Conservation (phyloP, 2,797 vertebrate genomes). For the Aulostomus chinensis region DNA sequence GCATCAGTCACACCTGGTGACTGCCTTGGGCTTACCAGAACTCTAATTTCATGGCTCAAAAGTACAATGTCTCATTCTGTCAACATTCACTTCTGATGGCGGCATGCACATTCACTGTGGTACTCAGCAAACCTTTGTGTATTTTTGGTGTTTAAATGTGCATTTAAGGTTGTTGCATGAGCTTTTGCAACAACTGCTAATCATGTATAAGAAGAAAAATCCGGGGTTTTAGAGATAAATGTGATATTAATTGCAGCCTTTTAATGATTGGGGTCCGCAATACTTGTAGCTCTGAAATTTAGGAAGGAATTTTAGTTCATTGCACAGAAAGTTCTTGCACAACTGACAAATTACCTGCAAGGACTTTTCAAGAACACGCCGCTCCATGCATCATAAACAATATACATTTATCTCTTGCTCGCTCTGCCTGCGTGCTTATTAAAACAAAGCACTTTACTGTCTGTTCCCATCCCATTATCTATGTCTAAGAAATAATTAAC, state of each 20-base stretch:
- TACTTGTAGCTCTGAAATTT: constrained; percentile 2
- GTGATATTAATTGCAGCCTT: constrained; percentile 20
- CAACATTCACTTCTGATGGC: constrained; percentile 79
- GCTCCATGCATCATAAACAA: constrained; percentile 54
- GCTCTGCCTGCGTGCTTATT: constrained; percentile 19
- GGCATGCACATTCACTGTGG: constrained; percentile 65
- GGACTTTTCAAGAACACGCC: constrained; percentile 33
- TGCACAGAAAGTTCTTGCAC: neutral
- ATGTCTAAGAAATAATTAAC: constrained; percentile 55
- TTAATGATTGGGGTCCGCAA: constrained; percentile 22
- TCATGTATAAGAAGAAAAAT: neutral
- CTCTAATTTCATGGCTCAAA: constrained; percentile 85
- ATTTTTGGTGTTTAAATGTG: constrained; percentile 7
- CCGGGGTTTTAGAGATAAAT: constrained; percentile 2
- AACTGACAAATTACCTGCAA: constrained; percentile 37
- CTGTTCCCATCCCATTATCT: constrained; percentile 27
- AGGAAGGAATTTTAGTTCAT: neutral
- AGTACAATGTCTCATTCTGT: constrained; percentile 87
- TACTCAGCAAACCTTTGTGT: constrained; percentile 21
- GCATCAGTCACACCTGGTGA: constrained; percentile 87
- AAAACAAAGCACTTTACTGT: constrained; percentile 29
- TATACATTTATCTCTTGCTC: constrained; percentile 31
- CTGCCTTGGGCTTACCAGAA: constrained; percentile 84
- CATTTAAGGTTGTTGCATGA: neutral
- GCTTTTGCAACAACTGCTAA: no score